These are phyloP conservation scores for Odocoileus hemionus DNA, from an alignment of 2,113 vertebrate species.

Conservation along the genomic window DNA sequence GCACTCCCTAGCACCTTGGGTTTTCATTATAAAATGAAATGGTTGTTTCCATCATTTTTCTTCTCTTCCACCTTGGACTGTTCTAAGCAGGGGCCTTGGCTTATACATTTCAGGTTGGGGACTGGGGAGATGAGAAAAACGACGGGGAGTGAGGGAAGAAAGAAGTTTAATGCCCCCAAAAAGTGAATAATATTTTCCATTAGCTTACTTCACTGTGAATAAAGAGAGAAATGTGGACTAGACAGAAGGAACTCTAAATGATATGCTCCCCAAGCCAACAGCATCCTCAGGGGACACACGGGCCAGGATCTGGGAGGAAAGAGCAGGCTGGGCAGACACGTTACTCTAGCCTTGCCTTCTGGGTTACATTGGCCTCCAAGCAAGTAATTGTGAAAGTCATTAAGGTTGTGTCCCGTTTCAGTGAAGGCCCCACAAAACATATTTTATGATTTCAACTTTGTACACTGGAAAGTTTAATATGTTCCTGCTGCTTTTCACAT, in stretches of 20 bases:
- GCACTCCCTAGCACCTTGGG: background rate
- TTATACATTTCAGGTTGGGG: background rate
- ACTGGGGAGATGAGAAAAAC: background rate
- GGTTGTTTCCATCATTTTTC: background rate
- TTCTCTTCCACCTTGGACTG: background rate
- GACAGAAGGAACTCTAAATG: slow-evolving; percentile 43
- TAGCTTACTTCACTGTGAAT: slow-evolving; percentile 61
- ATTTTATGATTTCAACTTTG: slow-evolving; percentile 56
- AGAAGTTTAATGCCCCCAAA: background rate
- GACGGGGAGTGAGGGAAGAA: background rate
- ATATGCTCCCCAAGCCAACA: background rate
- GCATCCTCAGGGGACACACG: background rate
- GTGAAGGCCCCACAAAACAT: background rate
- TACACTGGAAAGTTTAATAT: slow-evolving; percentile 59
- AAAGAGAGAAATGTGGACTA: slow-evolving; percentile 1
- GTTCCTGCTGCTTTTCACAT: slow-evolving; percentile 69
- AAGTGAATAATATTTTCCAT: slow-evolving; percentile 64
- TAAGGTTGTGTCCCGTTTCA: slow-evolving; percentile 55
- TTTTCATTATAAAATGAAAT: background rate
- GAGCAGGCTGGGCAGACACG: background rate
- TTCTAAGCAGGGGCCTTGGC: background rate
- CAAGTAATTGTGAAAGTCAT: slow-evolving; percentile 55
- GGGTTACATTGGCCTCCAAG: slow-evolving; percentile 7
- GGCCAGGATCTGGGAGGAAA: background rate
- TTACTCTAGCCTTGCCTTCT: background rate